Percentiles rank a stretch among this genome's conserved stretches.
These are phyloP conservation scores for Odontocerum albicorne DNA, from an alignment of 2,888 invertebrate species.

Conservation along the genomic window DNA sequence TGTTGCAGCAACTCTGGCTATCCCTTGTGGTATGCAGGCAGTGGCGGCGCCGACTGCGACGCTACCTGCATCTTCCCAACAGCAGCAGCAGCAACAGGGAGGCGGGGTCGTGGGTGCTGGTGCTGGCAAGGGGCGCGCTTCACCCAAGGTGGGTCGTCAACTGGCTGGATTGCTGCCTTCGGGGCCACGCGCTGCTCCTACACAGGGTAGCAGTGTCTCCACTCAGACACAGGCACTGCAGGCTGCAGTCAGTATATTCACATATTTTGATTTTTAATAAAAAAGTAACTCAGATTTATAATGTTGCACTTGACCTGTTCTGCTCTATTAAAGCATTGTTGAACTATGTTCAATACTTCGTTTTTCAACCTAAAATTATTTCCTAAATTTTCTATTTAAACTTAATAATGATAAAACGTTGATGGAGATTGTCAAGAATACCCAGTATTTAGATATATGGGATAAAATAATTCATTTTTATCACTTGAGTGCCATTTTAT, in stretches of 20 bases:
- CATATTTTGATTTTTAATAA: too few relatives aligned
- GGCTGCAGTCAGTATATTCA: slow-evolving; percentile 34
- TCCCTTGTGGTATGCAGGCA: slow-evolving; percentile 51
- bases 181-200: slow-evolving; percentile 64
- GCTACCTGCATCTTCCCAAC: not conserved
- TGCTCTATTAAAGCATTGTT: too few relatives aligned
- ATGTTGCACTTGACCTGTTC: too few relatives aligned
- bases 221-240: slow-evolving; percentile 73
- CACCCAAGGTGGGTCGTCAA: slow-evolving; percentile 51
- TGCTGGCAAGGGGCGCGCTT: slow-evolving; percentile 16
- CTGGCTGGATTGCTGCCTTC: slow-evolving; percentile 68
- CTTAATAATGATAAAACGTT: too few relatives aligned
- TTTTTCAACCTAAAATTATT: too few relatives aligned
- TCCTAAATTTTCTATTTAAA: too few relatives aligned
- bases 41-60: slow-evolving; percentile 35
- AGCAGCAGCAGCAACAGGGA: slow-evolving; percentile 10
- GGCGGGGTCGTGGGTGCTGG: not conserved
- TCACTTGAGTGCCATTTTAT: too few relatives aligned
- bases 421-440: too few relatives aligned
- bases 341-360: too few relatives aligned
- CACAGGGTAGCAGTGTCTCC: slow-evolving; percentile 63
- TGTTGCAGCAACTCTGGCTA: slow-evolving; percentile 44
- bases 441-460: too few relatives aligned
- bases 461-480: too few relatives aligned
- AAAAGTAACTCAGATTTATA: too few relatives aligned